phyloP scores from a whole-genome alignment of 1,140 invertebrate species.

The Apis dorsata region DNA sequence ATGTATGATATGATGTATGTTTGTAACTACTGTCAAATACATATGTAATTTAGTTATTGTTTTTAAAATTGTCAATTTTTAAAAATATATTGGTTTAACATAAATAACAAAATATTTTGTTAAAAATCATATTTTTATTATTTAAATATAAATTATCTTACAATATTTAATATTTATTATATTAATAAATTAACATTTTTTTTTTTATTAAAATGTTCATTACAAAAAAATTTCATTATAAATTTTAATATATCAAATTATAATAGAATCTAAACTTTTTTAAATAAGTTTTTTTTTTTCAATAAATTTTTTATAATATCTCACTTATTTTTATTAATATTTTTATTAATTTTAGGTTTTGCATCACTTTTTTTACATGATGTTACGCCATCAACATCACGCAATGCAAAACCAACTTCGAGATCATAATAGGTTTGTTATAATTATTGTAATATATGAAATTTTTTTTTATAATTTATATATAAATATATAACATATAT shows the following conservation, averaged over 20 bases:
- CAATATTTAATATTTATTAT: background rate
- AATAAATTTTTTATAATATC: background rate
- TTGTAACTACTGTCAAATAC: conserved; percentile 13
- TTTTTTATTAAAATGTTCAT: background rate
- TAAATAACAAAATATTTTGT: background rate
- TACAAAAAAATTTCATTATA: background rate
- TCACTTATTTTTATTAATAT: background rate
- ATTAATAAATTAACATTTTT: background rate
- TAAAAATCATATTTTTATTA: background rate
- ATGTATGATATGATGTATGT: background rate
- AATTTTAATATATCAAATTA: background rate
- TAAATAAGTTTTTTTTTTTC: background rate
- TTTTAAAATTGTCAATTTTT: conserved; percentile 10
- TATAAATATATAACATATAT: background rate
- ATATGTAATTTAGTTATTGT: background rate
- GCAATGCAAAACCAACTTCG: conserved; percentile 72
- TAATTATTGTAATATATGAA: background rate
- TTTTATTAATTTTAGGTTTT: conserved; percentile 37
- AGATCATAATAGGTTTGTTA: conserved; percentile 70
- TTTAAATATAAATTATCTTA: background rate
- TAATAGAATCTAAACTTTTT: background rate
- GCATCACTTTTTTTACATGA: conserved; percentile 45
- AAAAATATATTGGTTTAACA: conserved; percentile 1
- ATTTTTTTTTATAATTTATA: background rate
- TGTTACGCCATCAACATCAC: conserved; percentile 74